Percentiles rank a stretch among this genome's conserved stretches.
Conservation (phyloP, 2,113 vertebrate species). For the Montifringilla adamsi region DNA sequence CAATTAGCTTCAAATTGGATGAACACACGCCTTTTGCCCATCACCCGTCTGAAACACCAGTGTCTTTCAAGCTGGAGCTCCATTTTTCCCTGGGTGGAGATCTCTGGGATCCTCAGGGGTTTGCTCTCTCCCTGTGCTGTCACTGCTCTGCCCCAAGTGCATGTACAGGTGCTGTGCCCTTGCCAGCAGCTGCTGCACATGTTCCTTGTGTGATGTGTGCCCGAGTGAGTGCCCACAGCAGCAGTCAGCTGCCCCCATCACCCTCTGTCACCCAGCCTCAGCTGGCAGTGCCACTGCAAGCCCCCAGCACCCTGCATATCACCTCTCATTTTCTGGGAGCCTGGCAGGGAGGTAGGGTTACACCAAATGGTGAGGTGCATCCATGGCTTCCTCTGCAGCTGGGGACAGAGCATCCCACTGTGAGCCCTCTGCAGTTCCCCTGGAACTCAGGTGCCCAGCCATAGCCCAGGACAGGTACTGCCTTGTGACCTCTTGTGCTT, state of each 20-base stretch:
- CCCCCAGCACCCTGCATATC: too few relatives aligned
- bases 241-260: rapidly evolving
- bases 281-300: background rate
- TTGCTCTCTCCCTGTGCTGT: background rate
- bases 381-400: background rate
- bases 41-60: background rate
- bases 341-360: rapidly evolving
- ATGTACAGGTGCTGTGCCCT: background rate
- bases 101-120: background rate
- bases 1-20: background rate
- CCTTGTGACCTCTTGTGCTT: background rate
- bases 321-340: background rate
- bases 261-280: background rate
- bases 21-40: background rate
- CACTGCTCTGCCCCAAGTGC: background rate
- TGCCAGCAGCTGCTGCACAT: background rate
- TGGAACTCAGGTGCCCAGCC: rapidly evolving
- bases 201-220: background rate
- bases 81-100: background rate
- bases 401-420: background rate
- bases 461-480: background rate
- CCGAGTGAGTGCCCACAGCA: rapidly evolving
- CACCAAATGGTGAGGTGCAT: rapidly evolving
- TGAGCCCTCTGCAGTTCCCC: background rate
- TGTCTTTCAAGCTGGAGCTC: background rate